Evolutionary conservation across 2,888 invertebrate species (phyloP), one percentile per base, ranked within the genome.

Genomic region (Caenorhabditis afra): DNA sequence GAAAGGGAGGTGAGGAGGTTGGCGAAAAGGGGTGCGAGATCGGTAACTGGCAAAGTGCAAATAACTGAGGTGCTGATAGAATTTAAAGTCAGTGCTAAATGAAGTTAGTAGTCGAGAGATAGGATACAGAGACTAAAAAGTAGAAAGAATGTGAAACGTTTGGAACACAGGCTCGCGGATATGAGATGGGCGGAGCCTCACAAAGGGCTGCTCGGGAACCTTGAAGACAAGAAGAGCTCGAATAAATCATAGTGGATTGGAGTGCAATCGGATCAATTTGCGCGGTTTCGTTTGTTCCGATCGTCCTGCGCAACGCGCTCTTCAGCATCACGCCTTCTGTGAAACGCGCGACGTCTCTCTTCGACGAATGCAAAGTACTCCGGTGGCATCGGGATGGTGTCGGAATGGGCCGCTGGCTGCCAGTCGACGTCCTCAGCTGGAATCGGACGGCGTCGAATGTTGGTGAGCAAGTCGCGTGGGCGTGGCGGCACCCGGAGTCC

Each of bases 381-480:
- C 12, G 37, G 47, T 1, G 67, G 67, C 11, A 67, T 67, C 1
- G 16, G 22, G 37, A 67, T 57, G 29, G n/a, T 3, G 18, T 11
- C n/a, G 55, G 47, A 12, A 12, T 8, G 3, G n/a, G 50, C 39
- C 35, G 68, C 59, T n/a, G 70, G 37, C 3, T 52, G 20, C 10
- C 22, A 53, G 39, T 70, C 47, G 23, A 45, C 22, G 35, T 71
- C 62, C 2, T 18, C 45, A 1, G 62, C 49, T 10, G 49, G 29
- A n/a, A n/a, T n/a, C n/a, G n/a, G n/a, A n/a, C n/a, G n/a, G n/a
- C n/a, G n/a, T n/a, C n/a, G n/a, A n/a, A n/a, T n/a, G n/a, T n/a
- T n/a, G n/a, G n/a, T n/a, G n/a, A n/a, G n/a, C n/a, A n/a, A 67
- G 22, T 67, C 67, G 14, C 1, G 22, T 1, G 67, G 67, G 0